Evolutionary conservation across 2,113 vertebrate genomes (phyloP), one percentile per base, ranked within the genome.

Genomic region (Todiramphus saurophagus): DNA sequence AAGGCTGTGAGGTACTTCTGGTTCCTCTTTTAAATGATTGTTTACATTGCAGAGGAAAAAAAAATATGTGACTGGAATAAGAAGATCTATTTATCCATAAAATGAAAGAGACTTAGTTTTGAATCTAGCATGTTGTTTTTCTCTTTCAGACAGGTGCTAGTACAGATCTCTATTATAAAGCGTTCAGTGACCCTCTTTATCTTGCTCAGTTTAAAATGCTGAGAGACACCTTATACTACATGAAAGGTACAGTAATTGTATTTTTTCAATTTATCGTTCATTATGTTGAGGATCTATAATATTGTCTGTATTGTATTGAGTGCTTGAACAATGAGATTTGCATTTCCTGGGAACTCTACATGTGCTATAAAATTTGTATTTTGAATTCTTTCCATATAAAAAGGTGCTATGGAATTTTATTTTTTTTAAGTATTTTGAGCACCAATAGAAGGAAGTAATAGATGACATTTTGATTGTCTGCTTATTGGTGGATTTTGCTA

Each of bases 141-240:
- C 28, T 92, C 15, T 95, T 96, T n/a, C 97, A 99, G 99, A 96
- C 30, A 7, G 98, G 98, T 97, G 95, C 98, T 83, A 97, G 96
- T 67, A 76, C 97, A 70, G 98, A 98, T 86, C 97, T 99, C 76
- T 98, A 98, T 91, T 99, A 99, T 74, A 98, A 98, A 96, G 95
- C 98, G 31, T 99, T 99, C 98, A 99, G 99, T 80, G 99, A 99
- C 83, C 98, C 99, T 46, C 98, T 99, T 37, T 99, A 99, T 23
- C 98, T 99, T 93, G 98, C 99, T 93, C 98, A 99, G 95, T 99
- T 99, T 98, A 99, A 99, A 98, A 99, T 99, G 99, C 98, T 99
- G 80, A 98, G 99, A 55, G 99, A 99, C 95, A 99, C 99, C 3
- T 97, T 99, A 15, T 99, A 99, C 93, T 98, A 99, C 95, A 98